These are phyloP conservation scores for Petrocephalus zakoni DNA, from an alignment of 2,113 vertebrate species.

Conservation along the genomic window DNA sequence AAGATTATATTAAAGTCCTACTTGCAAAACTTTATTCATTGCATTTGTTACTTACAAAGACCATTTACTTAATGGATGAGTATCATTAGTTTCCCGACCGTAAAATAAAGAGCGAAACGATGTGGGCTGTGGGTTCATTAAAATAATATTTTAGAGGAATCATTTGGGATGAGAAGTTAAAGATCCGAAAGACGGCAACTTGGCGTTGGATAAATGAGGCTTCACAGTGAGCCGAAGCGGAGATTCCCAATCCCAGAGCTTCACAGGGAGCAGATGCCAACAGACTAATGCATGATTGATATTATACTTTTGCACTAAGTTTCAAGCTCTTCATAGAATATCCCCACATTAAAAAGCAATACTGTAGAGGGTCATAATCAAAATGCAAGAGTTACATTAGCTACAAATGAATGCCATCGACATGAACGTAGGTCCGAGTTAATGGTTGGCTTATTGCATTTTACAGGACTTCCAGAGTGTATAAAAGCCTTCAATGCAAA, in stretches of 20 bases:
- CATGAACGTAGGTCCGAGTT: neutral
- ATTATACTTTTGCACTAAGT: neutral
- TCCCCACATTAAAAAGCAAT: neutral
- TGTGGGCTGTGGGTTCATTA: conserved; percentile 83
- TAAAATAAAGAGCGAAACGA: conserved; percentile 79
- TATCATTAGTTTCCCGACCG: conserved; percentile 80
- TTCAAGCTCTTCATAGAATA: neutral
- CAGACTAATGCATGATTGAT: conserved; percentile 8
- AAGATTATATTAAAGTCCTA: conserved; percentile 67
- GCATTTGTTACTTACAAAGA: conserved; percentile 78
- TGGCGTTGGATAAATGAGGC: conserved; percentile 81
- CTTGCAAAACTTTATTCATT: conserved; percentile 73
- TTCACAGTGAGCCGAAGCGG: conserved; percentile 72
- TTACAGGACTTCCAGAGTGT: neutral
- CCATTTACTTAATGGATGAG: conserved; percentile 92
- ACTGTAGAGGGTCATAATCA: neutral
- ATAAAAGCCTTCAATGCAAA: neutral
- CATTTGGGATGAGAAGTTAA: conserved; percentile 73
- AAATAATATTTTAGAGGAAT: conserved; percentile 81
- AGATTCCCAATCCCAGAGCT: conserved; percentile 70
- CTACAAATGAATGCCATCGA: conserved; percentile 6
- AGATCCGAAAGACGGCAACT: conserved; percentile 71
- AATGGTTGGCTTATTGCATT: neutral
- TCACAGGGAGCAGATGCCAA: conserved; percentile 31
- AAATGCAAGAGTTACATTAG: conserved; percentile 21